A percentile compares a stretch with the other conserved stretches of the same genome.
Evolutionary conservation across 1,140 invertebrate species (phyloP).

Genomic region (Lordiphosa stackelbergi): DNA sequence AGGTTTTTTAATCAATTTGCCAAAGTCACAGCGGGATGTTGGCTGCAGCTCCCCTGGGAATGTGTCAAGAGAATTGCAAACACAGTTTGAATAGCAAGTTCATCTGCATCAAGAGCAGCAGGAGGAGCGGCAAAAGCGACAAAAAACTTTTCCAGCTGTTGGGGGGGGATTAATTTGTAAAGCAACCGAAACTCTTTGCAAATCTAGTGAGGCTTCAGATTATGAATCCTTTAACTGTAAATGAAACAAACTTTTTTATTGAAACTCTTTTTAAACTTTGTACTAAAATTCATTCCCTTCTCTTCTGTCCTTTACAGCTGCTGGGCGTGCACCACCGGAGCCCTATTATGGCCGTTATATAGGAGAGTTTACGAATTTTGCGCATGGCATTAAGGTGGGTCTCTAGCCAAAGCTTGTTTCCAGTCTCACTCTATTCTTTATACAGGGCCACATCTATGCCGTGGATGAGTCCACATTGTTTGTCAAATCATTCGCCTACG

Average conservation of each 20-base stretch:
- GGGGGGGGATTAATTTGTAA: slow-evolving; percentile 60
- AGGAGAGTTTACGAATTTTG: slow-evolving; percentile 83
- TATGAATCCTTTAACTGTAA: slow-evolving; percentile 35
- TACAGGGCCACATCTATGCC: slow-evolving; percentile 86
- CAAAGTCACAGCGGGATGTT: slow-evolving; percentile 33
- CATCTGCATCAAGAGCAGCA: slow-evolving; percentile 33
- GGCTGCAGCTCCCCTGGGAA: slow-evolving; percentile 44
- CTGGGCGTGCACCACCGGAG: slow-evolving; percentile 78
- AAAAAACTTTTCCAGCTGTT: slow-evolving; percentile 38
- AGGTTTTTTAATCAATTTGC: slow-evolving; percentile 72
- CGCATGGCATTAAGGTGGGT: slow-evolving; percentile 82
- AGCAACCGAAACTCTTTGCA: slow-evolving; percentile 19
- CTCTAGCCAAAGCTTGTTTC: background rate
- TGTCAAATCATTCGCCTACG: slow-evolving; percentile 91
- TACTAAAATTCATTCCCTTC: background rate
- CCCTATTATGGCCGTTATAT: slow-evolving; percentile 88
- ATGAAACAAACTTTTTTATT: slow-evolving; percentile 4
- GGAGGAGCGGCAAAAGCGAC: no score
- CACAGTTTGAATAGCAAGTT: slow-evolving; percentile 35
- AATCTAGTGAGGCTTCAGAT: slow-evolving; percentile 30
- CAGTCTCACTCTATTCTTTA: background rate
- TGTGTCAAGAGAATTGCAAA: slow-evolving; percentile 63
- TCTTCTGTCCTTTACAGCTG: slow-evolving; percentile 31
- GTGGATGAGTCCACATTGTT: slow-evolving; percentile 92
- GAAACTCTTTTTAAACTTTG: background rate